Conservation (phyloP, 2,113 vertebrate genomes). For the Sclerurus mexicanus region DNA sequence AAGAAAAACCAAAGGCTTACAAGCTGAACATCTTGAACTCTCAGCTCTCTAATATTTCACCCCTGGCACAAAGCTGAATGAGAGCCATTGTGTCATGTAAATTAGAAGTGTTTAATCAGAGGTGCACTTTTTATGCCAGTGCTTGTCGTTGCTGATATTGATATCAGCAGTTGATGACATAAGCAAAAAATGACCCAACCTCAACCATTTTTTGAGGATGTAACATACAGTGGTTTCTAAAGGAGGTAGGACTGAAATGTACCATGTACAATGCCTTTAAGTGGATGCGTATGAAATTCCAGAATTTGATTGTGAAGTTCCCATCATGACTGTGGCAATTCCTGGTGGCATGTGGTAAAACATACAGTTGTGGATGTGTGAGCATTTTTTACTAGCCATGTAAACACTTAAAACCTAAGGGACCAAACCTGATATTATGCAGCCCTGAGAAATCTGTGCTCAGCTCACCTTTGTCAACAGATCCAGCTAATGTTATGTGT, state of each 20-base stretch:
- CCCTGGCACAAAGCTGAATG: not conserved
- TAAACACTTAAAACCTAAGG: not conserved
- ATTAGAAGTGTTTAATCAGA: not conserved
- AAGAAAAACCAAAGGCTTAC: not conserved
- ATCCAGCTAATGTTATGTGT: fast-evolving
- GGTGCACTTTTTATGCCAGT: not conserved
- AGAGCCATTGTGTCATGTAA: constrained; percentile 5
- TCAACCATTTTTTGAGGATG: not conserved
- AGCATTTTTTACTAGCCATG: not conserved
- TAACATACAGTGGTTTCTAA: not conserved
- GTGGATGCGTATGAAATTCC: not conserved
- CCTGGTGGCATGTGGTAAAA: not conserved
- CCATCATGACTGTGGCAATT: not conserved
- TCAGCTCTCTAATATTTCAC: not conserved
- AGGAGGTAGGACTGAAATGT: not conserved
- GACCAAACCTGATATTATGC: not conserved
- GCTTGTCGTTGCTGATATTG: not conserved
- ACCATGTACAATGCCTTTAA: not conserved
- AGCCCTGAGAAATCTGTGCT: not conserved
- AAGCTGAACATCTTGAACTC: not conserved
- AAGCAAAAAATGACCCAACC: not conserved
- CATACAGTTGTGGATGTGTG: not conserved
- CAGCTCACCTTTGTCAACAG: not conserved
- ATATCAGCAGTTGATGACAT: not conserved
- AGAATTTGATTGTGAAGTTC: not conserved